These are phyloP conservation scores for Todiramphus chloris DNA, from an alignment of 2,113 vertebrate species.

Conservation along the genomic window DNA sequence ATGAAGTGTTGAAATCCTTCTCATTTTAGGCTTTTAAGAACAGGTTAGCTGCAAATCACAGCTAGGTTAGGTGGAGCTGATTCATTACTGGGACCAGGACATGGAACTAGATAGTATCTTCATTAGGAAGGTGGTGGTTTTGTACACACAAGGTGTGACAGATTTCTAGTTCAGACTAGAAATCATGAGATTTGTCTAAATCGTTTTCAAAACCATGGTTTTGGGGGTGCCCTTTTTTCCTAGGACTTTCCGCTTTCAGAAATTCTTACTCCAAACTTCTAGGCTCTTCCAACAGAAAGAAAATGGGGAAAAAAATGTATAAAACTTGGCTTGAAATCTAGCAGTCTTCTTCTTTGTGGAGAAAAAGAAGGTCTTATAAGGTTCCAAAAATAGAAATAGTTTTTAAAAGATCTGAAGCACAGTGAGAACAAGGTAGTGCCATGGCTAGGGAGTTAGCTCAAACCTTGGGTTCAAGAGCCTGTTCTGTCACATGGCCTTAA, in stretches of 20 bases:
- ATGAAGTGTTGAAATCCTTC: neutral
- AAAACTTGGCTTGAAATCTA: neutral
- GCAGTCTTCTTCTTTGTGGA: neutral
- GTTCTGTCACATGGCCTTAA: neutral
- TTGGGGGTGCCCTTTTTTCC: neutral
- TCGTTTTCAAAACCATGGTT: fast-evolving
- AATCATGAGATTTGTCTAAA: neutral
- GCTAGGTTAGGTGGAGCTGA: neutral
- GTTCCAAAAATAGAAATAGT: neutral
- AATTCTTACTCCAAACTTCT: neutral
- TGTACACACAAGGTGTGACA: neutral
- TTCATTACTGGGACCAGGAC: neutral
- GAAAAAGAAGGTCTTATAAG: neutral
- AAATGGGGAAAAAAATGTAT: neutral
- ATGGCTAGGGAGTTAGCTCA: neutral
- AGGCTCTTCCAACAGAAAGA: neutral
- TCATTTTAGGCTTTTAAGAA: neutral
- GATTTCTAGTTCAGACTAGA: neutral
- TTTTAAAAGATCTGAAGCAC: neutral
- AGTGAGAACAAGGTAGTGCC: neutral
- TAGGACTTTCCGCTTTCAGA: neutral
- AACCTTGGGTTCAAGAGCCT: neutral
- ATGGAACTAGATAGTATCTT: neutral
- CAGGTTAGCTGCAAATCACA: neutral
- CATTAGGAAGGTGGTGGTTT: neutral